Base-by-base conservation (phyloP, 2,113 vertebrate genomes). In the Merops nubicus region DNA sequence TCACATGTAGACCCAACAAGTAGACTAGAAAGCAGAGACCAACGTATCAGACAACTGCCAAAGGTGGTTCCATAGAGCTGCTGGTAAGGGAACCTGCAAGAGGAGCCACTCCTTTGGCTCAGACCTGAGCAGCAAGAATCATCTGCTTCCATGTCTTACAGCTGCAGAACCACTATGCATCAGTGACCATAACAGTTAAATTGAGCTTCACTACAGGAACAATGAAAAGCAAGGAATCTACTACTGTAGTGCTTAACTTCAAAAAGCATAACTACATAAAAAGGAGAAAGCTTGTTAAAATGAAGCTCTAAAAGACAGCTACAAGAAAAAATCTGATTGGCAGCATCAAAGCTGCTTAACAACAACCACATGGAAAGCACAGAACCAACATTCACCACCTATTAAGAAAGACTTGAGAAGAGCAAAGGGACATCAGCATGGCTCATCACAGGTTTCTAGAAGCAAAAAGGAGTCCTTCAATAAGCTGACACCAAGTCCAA, bases 331-430 rank as follows among this genome's bases (percentile, higher is more conserved):
- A 93, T 57, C 75, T 91, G 83, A 86, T 70, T 67, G 51, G 43
- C 83, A 92, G 72, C 80, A 90, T 93, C 88, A 95, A 93, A 95
- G 89, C 33, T 67, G 38, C 63, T 87, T 89, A 93, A 91, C 59
- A 74, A 70, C 60, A 3, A 74, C 59, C 68, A 81, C 85, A 63
- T 31, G 59, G 72, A 81, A 94, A 93, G 50, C 54, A 84, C 14
- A 70, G 86, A 92, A 89, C 59, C 47, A 73, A 62, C 45, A 96
- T 74, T 74, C 85, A 80, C 72, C 59, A 80, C 25, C 59, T 92
- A 63, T 88, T 92, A 83, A 75, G 42, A 88, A 83, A 76, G 72
- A 34, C 59, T 20, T 79, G 40, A 42, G 88, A 90, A 83, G 75
- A 92, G 85, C 36, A 91, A 91, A 92, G n/a, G 67, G 59, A 89